Base-by-base conservation (phyloP, 2,113 vertebrate genomes). In the Rhynchomys soricoides region DNA sequence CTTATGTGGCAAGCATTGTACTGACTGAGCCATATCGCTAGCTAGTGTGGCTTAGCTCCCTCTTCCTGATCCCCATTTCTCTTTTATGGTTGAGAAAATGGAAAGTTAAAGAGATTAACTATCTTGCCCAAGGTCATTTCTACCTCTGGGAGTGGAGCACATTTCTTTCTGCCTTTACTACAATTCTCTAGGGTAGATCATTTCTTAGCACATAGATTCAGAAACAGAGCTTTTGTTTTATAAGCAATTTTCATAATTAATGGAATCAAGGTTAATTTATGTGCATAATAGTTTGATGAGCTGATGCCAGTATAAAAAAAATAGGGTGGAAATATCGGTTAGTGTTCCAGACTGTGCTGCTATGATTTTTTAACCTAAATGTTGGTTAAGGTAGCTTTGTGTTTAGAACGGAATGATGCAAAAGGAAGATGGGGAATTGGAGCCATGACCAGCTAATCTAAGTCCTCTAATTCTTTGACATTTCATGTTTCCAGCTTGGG, bases 211-310 rank as follows among this genome's bases (percentile, higher is more conserved):
- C 22, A 48, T 37, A 48, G n/a, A 94, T 37, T 50, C 7, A 92
- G 83, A 94, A 96, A 62, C 15, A 89, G 89, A 79, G 79, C 31
- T 90, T 95, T 92, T 87, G 90, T 88, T 59, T 95, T 91, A 77
- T 26, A 85, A 74, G 85, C 66, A 87, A 87, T 89, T 91, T 96
- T 96, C 66, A 96, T 43, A 96, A 91, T 96, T 94, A 96, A 82
- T 91, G 43, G 64, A 85, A 96, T 96, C 73, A 89, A 79, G 52
- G 55, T 96, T 82, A 96, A 96, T 93, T 92, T 95, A 91, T 91
- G 68, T 96, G 45, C 45, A 89, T 91, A 93, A 82, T 31, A 89
- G 77, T 73, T 75, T 91, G 40, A 86, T 95, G 71, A 95, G 85
- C 29, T 81, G 81, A 92, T 82, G 45, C 37, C 81, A 89, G 43